Evolutionary conservation across 2,888 invertebrate species (phyloP), one percentile per base, ranked within the genome.

Genomic region (Polydrusus cervinus): DNA sequence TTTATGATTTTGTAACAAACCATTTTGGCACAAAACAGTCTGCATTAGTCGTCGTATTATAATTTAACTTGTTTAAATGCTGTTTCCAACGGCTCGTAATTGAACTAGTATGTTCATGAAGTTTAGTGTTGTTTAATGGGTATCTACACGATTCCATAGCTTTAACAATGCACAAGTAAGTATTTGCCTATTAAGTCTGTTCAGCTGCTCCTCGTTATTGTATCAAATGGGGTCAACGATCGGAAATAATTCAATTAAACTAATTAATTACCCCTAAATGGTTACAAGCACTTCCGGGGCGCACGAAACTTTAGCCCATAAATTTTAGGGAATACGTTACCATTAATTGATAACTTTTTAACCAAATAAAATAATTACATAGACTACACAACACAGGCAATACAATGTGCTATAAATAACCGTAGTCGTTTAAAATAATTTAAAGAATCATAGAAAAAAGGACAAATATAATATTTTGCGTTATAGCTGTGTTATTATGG

Each of bases 171-270:
- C 57, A 60, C 57, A 38, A 60, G 57, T 60, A 60, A 60, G 57
- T 60, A 60, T 60, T 60, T 60, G 57, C 57, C 57, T 60, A 60
- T 60, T 62, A 47, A 62, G 62, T 45, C 25, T 45, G 45, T 62
- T 66, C 79, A 76, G 78, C 78, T 79, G 77, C 73, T 75, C 53
- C 77, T 75, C 76, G 78, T 70, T 67, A 67, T 47, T 62, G 71
- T 67, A 77, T 61, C 71, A 34, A 65, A 71, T 74, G 70, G 74
- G 78, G 77, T 78, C 79, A 80, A 80, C 77, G 81, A 82, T 81
- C 81, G 80, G 80, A 82, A 81, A 80, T 81, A 80, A 82, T 81
- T 81, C 80, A 82, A 81, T 82, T 82, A 80, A 80, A 77, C 78
- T 77, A 79, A 81, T 81, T 81, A 82, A 81, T 81, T 80, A 78